Base-by-base conservation (phyloP, 2,888 invertebrate species). In the Drosophila barbarae region DNA sequence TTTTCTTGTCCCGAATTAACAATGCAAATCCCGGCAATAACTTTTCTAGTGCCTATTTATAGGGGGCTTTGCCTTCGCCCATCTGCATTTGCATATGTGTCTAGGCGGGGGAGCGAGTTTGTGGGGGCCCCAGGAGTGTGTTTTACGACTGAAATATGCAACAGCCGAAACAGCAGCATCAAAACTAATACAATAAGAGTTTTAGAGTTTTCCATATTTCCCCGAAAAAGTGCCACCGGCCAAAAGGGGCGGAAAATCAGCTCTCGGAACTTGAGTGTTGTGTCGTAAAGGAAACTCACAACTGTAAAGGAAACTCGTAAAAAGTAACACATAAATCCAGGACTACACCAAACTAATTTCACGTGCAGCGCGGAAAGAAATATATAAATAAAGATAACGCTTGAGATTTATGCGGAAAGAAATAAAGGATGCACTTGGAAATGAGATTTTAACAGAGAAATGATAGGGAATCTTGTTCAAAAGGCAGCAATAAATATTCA, bases 121-220 rank as follows among this genome's bases (percentile, higher is more conserved):
- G 3, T 3, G 15, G 15, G 12, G 10, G 15, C 52, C 61, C 60
- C 72, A 35, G 30, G 59, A 46, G 68, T 57, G 59, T 64, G 60
- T 65, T 77, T 81, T 74, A 68, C 49, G 58, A 46, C 56, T 34
- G 38, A 84, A 77, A 70, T 84, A 77, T 74, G 75, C 78, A 80
- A 34, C 26, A 65, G 28, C 39, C 21, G 39, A 38, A 38, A 18
- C 39, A 41, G 23, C 74, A 71, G 60, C 64, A 42, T 56, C 63
- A 58, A 56, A 63, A 63, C 49, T 52, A 72, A 59, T 55, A 64
- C 58, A 66, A 59, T 55, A 21, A 18, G 13, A 41, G 39, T 77
- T 54, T 63, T 50, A 50, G 23, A 53, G 50, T 44, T 71, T 57
- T 70, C 18, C 64, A 59, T 67, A 65, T 56, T 71, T 44, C 35